phyloP scores from a whole-genome alignment of 2,797 vertebrate species.

The Loriculus beryllinus region DNA sequence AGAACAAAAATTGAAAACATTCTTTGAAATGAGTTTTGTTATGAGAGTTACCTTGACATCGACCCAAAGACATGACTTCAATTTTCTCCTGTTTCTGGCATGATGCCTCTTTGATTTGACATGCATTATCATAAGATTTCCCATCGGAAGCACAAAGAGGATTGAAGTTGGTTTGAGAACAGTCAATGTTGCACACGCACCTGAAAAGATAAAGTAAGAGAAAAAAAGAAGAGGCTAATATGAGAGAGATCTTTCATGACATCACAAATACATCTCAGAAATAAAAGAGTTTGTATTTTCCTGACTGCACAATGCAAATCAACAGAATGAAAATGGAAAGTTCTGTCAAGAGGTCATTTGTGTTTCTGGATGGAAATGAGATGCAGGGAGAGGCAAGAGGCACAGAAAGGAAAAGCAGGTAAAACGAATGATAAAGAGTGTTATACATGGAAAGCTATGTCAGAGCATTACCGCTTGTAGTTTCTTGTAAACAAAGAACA shows the following conservation, averaged over 20 bases:
- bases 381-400: not conserved
- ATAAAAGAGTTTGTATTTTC: not conserved
- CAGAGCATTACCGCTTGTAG: not conserved
- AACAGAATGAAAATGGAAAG: not conserved
- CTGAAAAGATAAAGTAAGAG: slow-evolving; percentile 71
- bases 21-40: slow-evolving; percentile 75
- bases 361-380: slow-evolving; percentile 16
- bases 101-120: slow-evolving; percentile 99
- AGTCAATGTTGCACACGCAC: slow-evolving; percentile 99
- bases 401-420: not conserved
- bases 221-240: slow-evolving; percentile 14
- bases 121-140: slow-evolving; percentile 98
- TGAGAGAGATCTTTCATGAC: not conserved
- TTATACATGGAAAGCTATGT: not conserved
- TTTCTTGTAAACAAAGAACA: not conserved
- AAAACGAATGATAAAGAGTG: not conserved
- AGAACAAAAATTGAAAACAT: slow-evolving; percentile 63
- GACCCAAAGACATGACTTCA: slow-evolving; percentile 98
- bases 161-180: slow-evolving; percentile 98
- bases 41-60: slow-evolving; percentile 92
- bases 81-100: slow-evolving; percentile 99
- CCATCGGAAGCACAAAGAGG: slow-evolving; percentile 98
- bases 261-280: slow-evolving; percentile 32
- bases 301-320: slow-evolving; percentile 26
- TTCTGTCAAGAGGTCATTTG: not conserved